Evolutionary conservation across 30 jellyfish, hydroid and myxozoan species (phyloP).

Genomic region (Mastigias papua): DNA sequence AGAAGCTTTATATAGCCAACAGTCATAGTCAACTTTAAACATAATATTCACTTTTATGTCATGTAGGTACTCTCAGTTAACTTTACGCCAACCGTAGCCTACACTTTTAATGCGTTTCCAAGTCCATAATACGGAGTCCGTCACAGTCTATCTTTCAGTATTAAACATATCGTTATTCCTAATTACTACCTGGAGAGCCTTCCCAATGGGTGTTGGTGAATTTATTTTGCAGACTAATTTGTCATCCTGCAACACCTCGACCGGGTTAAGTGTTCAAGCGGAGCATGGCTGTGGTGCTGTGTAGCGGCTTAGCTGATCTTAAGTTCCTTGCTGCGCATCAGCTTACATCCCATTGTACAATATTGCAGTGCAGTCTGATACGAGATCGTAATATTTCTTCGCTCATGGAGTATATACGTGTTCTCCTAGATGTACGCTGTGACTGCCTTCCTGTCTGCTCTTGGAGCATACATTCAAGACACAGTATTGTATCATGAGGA

Average conservation of each 20-base stretch:
- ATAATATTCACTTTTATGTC: no score
- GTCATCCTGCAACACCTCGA: slow-evolving; percentile 7
- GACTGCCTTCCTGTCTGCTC: slow-evolving; percentile 11
- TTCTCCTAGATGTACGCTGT: not conserved
- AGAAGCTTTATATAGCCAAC: no score
- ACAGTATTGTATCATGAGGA: not conserved
- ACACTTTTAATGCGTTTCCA: no score
- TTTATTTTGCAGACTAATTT: slow-evolving; percentile 20
- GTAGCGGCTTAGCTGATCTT: slow-evolving; percentile 33
- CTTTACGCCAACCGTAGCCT: no score
- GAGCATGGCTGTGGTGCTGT: slow-evolving; percentile 37
- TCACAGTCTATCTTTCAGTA: not conserved
- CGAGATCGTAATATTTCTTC: not conserved
- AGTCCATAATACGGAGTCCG: no score
- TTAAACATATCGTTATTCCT: not conserved
- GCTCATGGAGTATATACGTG: not conserved
- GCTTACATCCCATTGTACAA: slow-evolving; percentile 13
- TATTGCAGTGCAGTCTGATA: slow-evolving; percentile 7
- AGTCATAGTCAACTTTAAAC: no score
- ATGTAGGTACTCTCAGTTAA: no score
- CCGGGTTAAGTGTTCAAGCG: slow-evolving; percentile 27
- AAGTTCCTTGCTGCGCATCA: slow-evolving; percentile 16
- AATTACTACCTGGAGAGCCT: slow-evolving; percentile 36
- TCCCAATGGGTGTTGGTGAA: slow-evolving; percentile 25
- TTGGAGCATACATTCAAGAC: not conserved